phyloP scores from a whole-genome alignment of 2,888 invertebrate genomes.

The Hydroisotoma schaefferi region DNA sequence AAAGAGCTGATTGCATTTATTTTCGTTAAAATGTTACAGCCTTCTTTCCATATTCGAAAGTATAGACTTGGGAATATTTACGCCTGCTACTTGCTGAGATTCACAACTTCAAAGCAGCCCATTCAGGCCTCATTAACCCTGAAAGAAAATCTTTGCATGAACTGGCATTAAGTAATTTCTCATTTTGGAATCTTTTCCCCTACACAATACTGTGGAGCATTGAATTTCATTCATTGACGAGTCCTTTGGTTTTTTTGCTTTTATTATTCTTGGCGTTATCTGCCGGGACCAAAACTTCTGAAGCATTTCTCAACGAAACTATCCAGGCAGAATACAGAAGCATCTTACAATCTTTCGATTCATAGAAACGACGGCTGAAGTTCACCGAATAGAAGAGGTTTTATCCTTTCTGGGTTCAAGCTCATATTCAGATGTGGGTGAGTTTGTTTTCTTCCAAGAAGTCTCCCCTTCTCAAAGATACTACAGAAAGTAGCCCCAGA shows the following conservation, averaged over 20 bases:
- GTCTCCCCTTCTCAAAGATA: too few relatives aligned
- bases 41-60: background rate
- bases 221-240: background rate
- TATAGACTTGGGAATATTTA: background rate
- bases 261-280: too few relatives aligned
- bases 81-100: background rate
- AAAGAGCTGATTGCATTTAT: too few relatives aligned
- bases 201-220: background rate
- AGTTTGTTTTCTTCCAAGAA: too few relatives aligned
- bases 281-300: too few relatives aligned
- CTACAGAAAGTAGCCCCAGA: too few relatives aligned
- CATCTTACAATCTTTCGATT: background rate
- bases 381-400: too few relatives aligned
- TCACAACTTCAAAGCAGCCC: conserved; percentile 7
- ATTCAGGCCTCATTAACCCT: conserved; percentile 13
- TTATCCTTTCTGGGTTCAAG: too few relatives aligned
- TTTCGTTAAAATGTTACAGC: background rate
- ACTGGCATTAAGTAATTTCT: background rate
- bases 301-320: background rate
- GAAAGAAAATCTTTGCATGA: conserved; percentile 12
- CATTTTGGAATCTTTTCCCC: background rate
- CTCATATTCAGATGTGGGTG: too few relatives aligned
- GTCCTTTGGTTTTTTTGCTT: too few relatives aligned
- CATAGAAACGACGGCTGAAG: too few relatives aligned
- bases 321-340: background rate